Evolutionary conservation across 2,113 vertebrate genomes (phyloP).

Genomic region (Toxostoma redivivum): DNA sequence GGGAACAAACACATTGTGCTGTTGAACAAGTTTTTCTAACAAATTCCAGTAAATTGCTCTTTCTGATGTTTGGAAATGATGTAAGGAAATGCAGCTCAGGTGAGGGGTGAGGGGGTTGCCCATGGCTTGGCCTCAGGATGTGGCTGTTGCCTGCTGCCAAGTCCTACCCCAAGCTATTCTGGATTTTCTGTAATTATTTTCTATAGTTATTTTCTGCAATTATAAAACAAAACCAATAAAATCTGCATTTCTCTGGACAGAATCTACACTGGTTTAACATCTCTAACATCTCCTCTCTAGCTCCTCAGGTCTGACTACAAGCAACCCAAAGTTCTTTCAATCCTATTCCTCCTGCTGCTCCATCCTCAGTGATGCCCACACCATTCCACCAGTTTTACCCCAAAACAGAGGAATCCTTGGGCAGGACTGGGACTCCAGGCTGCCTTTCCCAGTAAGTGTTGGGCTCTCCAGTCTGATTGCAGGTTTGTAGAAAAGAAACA

Average conservation of each 20-base stretch:
- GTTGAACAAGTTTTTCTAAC: neutral
- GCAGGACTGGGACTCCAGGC: conserved; percentile 75
- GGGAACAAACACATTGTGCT: neutral
- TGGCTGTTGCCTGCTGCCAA: neutral
- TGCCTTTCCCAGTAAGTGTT: conserved; percentile 80
- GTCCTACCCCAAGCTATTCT: neutral
- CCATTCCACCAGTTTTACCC: neutral
- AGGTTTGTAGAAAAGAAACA: neutral
- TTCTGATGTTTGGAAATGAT: neutral
- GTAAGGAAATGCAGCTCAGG: neutral
- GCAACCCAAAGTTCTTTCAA: conserved; percentile 70
- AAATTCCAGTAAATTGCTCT: neutral
- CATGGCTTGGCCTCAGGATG: neutral
- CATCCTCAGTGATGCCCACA: conserved; percentile 50
- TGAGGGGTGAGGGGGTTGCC: neutral
- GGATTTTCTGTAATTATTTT: neutral
- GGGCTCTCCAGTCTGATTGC: neutral
- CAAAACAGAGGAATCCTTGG: conserved; percentile 62
- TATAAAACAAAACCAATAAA: neutral
- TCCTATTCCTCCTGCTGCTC: conserved; percentile 72
- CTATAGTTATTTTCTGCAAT: neutral
- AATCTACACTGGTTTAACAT: neutral
- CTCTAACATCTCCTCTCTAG: conserved; percentile 66
- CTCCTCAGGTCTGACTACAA: conserved; percentile 83
- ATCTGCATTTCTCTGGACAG: neutral